A percentile compares a stretch with the other conserved stretches of the same genome.
These are phyloP conservation scores for Lamproptera curius DNA, from an alignment of 2,888 invertebrate species.

Conservation along the genomic window DNA sequence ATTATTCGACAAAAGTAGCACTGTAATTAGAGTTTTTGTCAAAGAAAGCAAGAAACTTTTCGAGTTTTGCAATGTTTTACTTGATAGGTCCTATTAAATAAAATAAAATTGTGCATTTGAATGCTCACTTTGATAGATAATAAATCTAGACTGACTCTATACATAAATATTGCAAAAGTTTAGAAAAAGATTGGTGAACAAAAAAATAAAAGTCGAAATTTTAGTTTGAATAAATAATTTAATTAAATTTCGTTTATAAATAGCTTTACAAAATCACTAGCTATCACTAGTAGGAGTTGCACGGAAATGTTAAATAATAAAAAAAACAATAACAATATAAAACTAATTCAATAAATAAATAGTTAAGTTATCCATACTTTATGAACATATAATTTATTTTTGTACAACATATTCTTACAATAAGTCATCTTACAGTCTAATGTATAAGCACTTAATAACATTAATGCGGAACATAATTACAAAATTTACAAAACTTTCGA, in stretches of 20 bases:
- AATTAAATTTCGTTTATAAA: conserved; percentile 28
- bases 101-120: too few species aligned
- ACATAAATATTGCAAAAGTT: too few species aligned
- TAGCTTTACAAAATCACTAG: conserved; percentile 45
- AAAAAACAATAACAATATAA: conserved; percentile 1
- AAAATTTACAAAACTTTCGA: conserved; percentile 48
- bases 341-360: conserved; percentile 5
- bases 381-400: neutral
- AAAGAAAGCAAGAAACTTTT: too few species aligned
- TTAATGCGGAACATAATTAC: conserved; percentile 13
- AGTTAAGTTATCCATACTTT: neutral
- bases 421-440: neutral
- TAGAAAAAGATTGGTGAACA: too few species aligned
- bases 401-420: neutral
- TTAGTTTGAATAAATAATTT: conserved; percentile 4
- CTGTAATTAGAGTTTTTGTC: too few species aligned
- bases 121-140: too few species aligned
- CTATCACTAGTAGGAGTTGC: conserved; percentile 48
- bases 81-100: too few species aligned
- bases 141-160: too few species aligned
- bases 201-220: too few species aligned
- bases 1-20: too few species aligned
- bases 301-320: conserved; percentile 23
- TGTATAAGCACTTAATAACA: neutral
- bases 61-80: too few species aligned